phyloP scores from a whole-genome alignment of 2,797 vertebrate species.

The Silurus aristotelis region DNA sequence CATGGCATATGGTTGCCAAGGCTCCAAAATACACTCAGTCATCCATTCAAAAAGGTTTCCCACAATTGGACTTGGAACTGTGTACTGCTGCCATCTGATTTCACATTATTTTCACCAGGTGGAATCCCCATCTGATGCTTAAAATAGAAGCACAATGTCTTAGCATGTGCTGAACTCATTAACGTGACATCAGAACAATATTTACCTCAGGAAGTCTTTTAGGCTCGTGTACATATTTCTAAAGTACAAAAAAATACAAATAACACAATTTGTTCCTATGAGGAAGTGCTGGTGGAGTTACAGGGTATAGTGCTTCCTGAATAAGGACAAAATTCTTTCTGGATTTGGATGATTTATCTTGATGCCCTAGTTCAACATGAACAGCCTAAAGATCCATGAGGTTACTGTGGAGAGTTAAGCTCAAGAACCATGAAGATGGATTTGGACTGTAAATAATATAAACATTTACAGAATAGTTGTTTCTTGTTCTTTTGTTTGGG shows the following conservation, averaged over 20 bases:
- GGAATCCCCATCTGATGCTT: slow-evolving; percentile 10
- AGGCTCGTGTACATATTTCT: background rate
- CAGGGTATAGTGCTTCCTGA: background rate
- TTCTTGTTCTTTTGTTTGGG: background rate
- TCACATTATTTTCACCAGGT: background rate
- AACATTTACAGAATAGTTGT: background rate
- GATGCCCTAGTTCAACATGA: no score
- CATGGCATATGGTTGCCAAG: no score
- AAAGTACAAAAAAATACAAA: background rate
- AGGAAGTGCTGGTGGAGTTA: background rate
- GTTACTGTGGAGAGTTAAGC: no score
- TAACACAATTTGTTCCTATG: background rate
- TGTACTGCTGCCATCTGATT: background rate
- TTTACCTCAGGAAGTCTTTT: background rate
- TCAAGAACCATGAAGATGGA: no score
- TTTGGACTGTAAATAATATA: no score
- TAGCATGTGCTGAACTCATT: slow-evolving; percentile 20
- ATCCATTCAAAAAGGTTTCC: background rate
- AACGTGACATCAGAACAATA: slow-evolving; percentile 11
- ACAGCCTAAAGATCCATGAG: no score
- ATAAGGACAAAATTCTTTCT: background rate
- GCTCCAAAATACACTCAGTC: background rate
- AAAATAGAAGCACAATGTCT: slow-evolving; percentile 22
- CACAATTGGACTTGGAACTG: background rate
- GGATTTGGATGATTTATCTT: no score